phyloP scores from a whole-genome alignment of 2,888 invertebrate genomes.

The Ophion slaviceki region DNA sequence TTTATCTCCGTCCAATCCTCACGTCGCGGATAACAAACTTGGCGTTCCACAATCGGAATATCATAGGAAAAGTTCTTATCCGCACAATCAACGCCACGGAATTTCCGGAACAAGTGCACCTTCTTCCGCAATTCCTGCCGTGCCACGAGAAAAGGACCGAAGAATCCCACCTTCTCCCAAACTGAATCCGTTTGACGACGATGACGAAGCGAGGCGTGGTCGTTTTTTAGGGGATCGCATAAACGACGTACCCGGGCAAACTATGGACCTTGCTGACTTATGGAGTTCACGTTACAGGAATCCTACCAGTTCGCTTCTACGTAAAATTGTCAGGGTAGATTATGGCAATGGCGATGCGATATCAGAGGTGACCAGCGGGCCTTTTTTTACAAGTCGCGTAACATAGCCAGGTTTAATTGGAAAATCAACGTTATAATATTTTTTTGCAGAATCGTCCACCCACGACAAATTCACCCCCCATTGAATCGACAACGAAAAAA shows the following conservation, averaged over 20 bases:
- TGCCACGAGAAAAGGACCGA: background rate
- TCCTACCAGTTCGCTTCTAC: conserved; percentile 32
- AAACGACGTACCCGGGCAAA: conserved; percentile 35
- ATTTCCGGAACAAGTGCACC: conserved; percentile 15
- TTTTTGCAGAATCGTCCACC: conserved; percentile 29
- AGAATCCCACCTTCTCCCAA: conserved; percentile 13
- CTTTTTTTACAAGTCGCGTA: background rate
- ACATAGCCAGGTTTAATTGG: background rate
- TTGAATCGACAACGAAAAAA: conserved; percentile 1
- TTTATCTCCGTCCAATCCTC: conserved; percentile 24
- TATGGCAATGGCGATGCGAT: background rate
- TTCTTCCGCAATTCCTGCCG: background rate
- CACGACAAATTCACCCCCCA: conserved; percentile 7
- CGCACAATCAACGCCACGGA: conserved; percentile 9
- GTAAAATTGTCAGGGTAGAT: conserved; percentile 11
- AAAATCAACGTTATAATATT: background rate
- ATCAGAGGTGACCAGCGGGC: conserved; percentile 11
- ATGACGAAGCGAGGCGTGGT: conserved; percentile 13
- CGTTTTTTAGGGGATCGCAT: conserved; percentile 23
- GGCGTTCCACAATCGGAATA: background rate
- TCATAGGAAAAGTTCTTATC: conserved; percentile 45
- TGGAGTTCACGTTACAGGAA: conserved; percentile 52
- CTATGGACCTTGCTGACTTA: conserved; percentile 46
- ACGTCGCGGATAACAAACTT: conserved; percentile 6
- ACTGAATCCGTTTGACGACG: background rate